A percentile compares a stretch with the other conserved stretches of the same genome.
phyloP scores from a whole-genome alignment of 2,113 vertebrate genomes.

The Etheostoma cragini region DNA sequence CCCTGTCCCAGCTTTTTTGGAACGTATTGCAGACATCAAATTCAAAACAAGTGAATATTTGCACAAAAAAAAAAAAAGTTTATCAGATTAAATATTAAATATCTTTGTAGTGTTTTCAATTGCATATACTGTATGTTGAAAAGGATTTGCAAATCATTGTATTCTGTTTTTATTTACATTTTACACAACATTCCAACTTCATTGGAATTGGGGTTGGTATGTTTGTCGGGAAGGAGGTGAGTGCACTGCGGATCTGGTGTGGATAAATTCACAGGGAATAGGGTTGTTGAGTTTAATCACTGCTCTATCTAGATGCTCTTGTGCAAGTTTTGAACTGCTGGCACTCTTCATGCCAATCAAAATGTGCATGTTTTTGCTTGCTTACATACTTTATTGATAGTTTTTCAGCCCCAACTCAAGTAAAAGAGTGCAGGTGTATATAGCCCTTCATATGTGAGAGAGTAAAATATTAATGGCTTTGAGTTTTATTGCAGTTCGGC shows the following conservation, averaged over 20 bases:
- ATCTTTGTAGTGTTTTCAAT: too few species aligned
- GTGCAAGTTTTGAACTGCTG: constrained; percentile 42
- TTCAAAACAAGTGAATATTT: too few species aligned
- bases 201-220: background rate
- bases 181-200: too few species aligned
- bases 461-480: background rate
- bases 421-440: constrained; percentile 18
- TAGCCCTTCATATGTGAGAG: background rate
- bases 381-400: constrained; percentile 48
- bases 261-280: background rate
- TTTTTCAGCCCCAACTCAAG: constrained; percentile 33
- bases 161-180: too few species aligned
- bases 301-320: background rate
- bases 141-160: too few species aligned
- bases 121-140: too few species aligned
- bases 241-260: background rate
- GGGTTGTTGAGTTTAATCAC: constrained; percentile 2
- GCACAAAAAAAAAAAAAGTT: too few species aligned
- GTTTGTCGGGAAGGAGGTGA: background rate
- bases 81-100: too few species aligned
- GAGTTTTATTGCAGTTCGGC: background rate
- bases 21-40: too few species aligned
- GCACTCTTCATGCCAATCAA: constrained; percentile 36
- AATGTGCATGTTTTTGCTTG: constrained; percentile 42
- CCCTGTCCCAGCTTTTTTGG: too few species aligned